Evolutionary conservation across 2,888 invertebrate genomes (phyloP).

Genomic region (Chrysina gloriosa): DNA sequence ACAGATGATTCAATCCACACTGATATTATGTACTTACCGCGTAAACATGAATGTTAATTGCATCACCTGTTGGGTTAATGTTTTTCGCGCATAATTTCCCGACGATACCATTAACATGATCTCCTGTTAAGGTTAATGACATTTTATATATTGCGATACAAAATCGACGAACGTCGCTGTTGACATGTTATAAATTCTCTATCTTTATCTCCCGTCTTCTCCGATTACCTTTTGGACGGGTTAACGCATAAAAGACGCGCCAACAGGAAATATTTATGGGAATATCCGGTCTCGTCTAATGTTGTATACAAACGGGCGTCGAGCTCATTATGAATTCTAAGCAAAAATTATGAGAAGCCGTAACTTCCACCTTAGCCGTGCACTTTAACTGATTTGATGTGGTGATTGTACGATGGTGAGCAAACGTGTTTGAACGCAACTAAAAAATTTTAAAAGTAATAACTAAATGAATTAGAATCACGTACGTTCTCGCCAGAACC

Average conservation of each 20-base stretch:
- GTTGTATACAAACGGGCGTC: neutral
- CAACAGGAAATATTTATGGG: conserved; percentile 24
- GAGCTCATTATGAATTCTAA: conserved; percentile 12
- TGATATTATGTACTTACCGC: too few species aligned
- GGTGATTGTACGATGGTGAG: too few species aligned
- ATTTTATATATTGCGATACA: conserved; percentile 1
- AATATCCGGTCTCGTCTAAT: conserved; percentile 21
- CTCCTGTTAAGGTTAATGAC: conserved; percentile 12
- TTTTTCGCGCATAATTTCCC: neutral
- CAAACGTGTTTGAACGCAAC: too few species aligned
- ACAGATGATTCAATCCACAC: too few species aligned
- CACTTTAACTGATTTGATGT: neutral
- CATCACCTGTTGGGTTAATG: too few species aligned
- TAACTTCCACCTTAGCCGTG: neutral
- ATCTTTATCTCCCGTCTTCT: neutral
- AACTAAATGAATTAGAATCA: too few species aligned
- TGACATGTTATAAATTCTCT: conserved; percentile 5
- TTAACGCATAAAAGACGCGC: neutral
- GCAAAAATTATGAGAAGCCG: neutral
- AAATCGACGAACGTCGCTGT: conserved; percentile 8
- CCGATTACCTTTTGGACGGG: conserved; percentile 14
- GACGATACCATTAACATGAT: neutral
- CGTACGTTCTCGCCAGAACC: too few species aligned
- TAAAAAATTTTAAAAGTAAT: too few species aligned
- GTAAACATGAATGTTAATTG: too few species aligned